phyloP scores from a whole-genome alignment of 2,797 vertebrate genomes.

The Acipenser ruthenus region DNA sequence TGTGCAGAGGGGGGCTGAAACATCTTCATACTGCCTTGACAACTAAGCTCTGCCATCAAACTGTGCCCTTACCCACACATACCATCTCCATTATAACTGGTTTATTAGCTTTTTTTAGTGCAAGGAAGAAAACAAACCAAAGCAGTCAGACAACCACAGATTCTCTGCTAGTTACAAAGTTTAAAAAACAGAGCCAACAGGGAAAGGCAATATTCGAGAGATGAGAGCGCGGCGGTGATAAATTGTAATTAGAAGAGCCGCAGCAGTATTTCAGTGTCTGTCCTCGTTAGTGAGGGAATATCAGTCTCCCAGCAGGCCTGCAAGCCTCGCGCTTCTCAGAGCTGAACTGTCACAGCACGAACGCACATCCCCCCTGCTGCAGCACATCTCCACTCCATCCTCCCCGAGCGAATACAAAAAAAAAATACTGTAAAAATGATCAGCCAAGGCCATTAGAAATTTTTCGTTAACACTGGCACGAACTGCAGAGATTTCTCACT shows the following conservation, averaged over 20 bases:
- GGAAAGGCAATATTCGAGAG: too few species aligned
- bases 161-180: too few species aligned
- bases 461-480: neutral
- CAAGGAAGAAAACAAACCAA: too few species aligned
- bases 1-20: constrained; percentile 42
- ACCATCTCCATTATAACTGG: too few species aligned
- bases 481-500: too few species aligned
- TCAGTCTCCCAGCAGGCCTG: constrained; percentile 12
- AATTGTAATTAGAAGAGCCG: too few species aligned
- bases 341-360: constrained; percentile 43
- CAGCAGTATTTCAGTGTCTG: too few species aligned
- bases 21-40: neutral
- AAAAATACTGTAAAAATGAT: neutral
- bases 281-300: too few species aligned
- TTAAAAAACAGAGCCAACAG: too few species aligned
- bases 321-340: constrained; percentile 37
- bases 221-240: too few species aligned
- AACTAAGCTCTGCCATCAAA: constrained; percentile 4
- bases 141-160: too few species aligned
- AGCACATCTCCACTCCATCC: neutral
- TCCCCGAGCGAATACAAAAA: neutral
- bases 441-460: neutral
- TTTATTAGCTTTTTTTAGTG: too few species aligned
- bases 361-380: constrained; percentile 29
- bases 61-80: neutral